Evolutionary conservation across 2,113 vertebrate species (phyloP).

Genomic region (Phylloscopus trochiloides): DNA sequence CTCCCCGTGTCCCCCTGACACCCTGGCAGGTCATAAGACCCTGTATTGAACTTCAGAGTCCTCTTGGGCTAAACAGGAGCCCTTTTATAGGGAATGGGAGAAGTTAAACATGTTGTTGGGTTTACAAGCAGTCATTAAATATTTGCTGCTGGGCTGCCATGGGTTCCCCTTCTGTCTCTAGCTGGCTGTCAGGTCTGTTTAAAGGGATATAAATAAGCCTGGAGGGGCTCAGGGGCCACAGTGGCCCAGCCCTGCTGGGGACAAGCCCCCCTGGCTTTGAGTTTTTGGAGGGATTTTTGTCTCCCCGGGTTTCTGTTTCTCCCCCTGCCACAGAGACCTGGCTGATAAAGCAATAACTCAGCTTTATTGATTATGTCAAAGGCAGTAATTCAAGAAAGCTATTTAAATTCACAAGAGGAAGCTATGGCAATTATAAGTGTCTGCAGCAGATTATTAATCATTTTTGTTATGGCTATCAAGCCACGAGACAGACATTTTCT

Average conservation of each 20-base stretch:
- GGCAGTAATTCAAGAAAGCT: constrained; percentile 67
- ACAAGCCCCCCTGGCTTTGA: neutral
- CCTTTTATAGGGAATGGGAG: neutral
- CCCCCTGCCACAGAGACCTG: neutral
- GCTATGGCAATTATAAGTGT: constrained; percentile 64
- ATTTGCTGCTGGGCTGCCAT: neutral
- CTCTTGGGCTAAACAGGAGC: neutral
- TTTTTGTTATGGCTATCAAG: constrained; percentile 62
- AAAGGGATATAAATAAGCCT: neutral
- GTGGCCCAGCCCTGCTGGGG: neutral
- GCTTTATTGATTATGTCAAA: constrained; percentile 68
- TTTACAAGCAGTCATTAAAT: constrained; percentile 16
- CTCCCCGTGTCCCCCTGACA: neutral
- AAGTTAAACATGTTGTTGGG: neutral
- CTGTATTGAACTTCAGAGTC: neutral
- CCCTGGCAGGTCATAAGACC: neutral
- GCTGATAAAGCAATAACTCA: constrained; percentile 49
- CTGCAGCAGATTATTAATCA: constrained; percentile 69
- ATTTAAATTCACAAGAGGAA: constrained; percentile 71
- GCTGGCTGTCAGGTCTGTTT: neutral
- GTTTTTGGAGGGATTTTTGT: neutral
- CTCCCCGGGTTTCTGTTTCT: neutral
- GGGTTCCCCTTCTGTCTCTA: neutral
- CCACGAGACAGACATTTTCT: constrained; percentile 50
- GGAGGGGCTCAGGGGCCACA: neutral